These are phyloP conservation scores for Brachynemurus nebulosus DNA, from an alignment of 2,888 invertebrate species.

Conservation along the genomic window DNA sequence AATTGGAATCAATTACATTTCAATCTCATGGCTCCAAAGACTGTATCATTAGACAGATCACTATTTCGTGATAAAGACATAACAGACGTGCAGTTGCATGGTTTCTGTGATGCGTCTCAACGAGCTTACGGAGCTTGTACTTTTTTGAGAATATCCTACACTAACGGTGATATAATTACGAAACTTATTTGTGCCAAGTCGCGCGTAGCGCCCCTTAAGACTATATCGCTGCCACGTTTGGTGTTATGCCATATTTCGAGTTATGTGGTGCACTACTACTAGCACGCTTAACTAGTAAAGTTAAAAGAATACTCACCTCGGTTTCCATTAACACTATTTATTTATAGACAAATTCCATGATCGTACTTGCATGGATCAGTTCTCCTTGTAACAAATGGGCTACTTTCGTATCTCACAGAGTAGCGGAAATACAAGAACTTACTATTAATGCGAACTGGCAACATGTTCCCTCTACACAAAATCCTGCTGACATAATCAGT, in stretches of 20 bases:
- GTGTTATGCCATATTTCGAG: too few species aligned
- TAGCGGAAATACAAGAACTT: not conserved
- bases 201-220: conserved; percentile 11
- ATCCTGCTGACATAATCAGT: not conserved
- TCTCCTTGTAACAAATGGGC: not conserved
- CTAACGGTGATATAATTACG: not conserved
- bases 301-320: not conserved
- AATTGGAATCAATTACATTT: not conserved
- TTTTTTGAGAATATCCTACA: not conserved
- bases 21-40: too few species aligned
- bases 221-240: conserved; percentile 9
- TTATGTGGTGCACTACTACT: not conserved
- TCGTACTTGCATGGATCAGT: too few species aligned
- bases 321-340: too few species aligned
- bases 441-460: not conserved
- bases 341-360: too few species aligned
- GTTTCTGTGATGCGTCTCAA: not conserved
- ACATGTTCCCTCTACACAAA: not conserved
- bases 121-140: not conserved
- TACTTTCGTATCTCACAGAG: not conserved
- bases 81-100: not conserved
- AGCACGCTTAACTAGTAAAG: not conserved
- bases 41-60: too few species aligned
- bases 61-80: too few species aligned
- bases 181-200: conserved; percentile 12